A percentile compares a stretch with the other conserved stretches of the same genome.
phyloP scores from a whole-genome alignment of 2,113 vertebrate genomes.

The Brachyhypopomus occidentalis region DNA sequence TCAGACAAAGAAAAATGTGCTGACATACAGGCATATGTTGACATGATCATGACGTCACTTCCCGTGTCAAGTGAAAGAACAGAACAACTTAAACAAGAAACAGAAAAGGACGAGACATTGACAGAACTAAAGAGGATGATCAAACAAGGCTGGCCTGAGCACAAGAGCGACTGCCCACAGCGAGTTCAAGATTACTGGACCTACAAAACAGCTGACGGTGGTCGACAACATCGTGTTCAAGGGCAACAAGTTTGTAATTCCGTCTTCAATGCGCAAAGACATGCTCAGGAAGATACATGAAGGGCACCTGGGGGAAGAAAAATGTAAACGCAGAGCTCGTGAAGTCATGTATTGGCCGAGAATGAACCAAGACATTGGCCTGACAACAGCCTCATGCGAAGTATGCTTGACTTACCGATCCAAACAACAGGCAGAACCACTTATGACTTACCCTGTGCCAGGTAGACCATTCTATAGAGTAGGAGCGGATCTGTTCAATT shows the following conservation, averaged over 20 bases:
- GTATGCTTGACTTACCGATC: no score
- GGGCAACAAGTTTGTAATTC: conserved; percentile 25
- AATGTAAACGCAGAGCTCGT: background rate
- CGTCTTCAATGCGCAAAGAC: background rate
- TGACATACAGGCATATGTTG: conserved; percentile 42
- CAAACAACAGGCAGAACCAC: no score
- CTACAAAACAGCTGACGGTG: conserved; percentile 19
- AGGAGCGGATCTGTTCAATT: no score
- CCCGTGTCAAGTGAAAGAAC: conserved; percentile 7
- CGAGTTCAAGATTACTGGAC: conserved; percentile 8
- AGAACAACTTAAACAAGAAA: conserved; percentile 35
- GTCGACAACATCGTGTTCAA: conserved; percentile 26
- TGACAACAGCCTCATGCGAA: background rate
- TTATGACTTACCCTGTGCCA: no score
- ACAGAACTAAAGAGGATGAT: conserved; percentile 5
- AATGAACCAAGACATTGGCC: no score
- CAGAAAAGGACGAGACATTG: conserved; percentile 20
- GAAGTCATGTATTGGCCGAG: no score
- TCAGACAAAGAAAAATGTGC: background rate
- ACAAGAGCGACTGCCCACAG: background rate
- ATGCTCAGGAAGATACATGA: conserved; percentile 8
- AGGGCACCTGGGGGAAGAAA: no score
- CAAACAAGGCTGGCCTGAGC: background rate
- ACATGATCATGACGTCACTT: conserved; percentile 29
- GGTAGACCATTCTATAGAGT: no score